Evolutionary conservation across 1,140 invertebrate genomes (phyloP), one percentile per base, ranked within the genome.

Genomic region (Triops cancriformis): DNA sequence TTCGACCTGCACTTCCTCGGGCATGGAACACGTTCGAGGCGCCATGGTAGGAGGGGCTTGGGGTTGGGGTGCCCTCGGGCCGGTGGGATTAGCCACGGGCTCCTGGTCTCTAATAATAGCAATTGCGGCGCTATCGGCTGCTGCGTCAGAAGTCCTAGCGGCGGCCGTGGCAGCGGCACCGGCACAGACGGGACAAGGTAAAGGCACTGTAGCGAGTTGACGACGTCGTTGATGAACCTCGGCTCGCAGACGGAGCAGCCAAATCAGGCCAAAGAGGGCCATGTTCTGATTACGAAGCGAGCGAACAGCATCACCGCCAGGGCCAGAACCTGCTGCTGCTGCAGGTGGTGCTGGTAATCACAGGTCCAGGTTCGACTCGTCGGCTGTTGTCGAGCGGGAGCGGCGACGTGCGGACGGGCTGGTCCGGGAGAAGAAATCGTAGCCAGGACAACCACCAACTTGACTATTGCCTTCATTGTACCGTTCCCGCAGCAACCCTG

Each of bases 261-360:
- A 92, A 85, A 92, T 90, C 89, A 93, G 91, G 85, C 91, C 92
- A 87, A 93, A 93, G 80, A 93, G 89, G 87, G 92, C 91, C 91
- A 93, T 93, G 85, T 87, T 80, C 73, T 87, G 83, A 84, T 83
- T 84, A 84, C 80, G 83, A 85, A 83, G 73, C 37, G 45, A 26
- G 26, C n/a, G 37, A 26, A 42, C 74, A 26, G 27, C 45, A 45
- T 41, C 45, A 76, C 26, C 26, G 37, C 37, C 74, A 31, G 11
- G 4, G 14, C 27, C 74, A 28, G 74, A 42, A 76, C 26, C n/a
- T 64, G 51, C 51, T 64, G 43, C 18, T 45, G 51, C 51, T 64
- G 45, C 45, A 37, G 31, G 31, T 37, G 7, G 31, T 64, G 45
- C 45, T 23, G 51, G 51, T 64, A 6, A 64, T n/a, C 51, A 23